Conservation (phyloP, 2,888 invertebrate genomes). For the Elysia crispata region DNA sequence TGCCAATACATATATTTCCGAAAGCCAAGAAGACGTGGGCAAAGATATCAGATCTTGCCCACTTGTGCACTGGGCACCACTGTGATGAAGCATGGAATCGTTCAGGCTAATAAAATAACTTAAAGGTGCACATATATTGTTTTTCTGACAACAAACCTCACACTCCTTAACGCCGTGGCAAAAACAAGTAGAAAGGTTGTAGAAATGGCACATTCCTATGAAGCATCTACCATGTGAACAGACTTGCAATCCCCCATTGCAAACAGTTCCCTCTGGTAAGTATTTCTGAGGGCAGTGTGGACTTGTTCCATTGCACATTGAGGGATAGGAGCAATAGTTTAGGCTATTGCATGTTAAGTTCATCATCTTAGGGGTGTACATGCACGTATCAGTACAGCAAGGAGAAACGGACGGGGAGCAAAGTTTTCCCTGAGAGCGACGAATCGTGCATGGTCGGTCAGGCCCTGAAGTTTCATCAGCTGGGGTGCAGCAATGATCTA, state of each 20-base stretch:
- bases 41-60: too few relatives aligned
- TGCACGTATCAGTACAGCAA: conserved; percentile 62
- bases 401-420: conserved; percentile 59
- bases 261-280: conserved; percentile 55
- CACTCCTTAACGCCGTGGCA: conserved; percentile 45
- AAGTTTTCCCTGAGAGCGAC: conserved; percentile 55
- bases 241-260: conserved; percentile 56
- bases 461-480: conserved; percentile 37
- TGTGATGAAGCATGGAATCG: conserved; percentile 11
- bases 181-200: conserved; percentile 55
- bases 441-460: conserved; percentile 61
- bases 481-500: conserved; percentile 66
- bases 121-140: conserved; percentile 53
- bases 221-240: conserved; percentile 59
- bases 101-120: conserved; percentile 43
- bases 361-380: conserved; percentile 29
- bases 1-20: conserved; percentile 24
- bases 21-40: conserved; percentile 28
- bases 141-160: conserved; percentile 6
- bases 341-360: conserved; percentile 54
- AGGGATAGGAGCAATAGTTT: conserved; percentile 56
- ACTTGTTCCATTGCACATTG: conserved; percentile 58
- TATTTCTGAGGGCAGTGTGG: conserved; percentile 56
- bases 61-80: conserved; percentile 48
- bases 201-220: conserved; percentile 56